These are phyloP conservation scores for Fregetta grallaria DNA, from an alignment of 2,113 vertebrate species.

Conservation along the genomic window DNA sequence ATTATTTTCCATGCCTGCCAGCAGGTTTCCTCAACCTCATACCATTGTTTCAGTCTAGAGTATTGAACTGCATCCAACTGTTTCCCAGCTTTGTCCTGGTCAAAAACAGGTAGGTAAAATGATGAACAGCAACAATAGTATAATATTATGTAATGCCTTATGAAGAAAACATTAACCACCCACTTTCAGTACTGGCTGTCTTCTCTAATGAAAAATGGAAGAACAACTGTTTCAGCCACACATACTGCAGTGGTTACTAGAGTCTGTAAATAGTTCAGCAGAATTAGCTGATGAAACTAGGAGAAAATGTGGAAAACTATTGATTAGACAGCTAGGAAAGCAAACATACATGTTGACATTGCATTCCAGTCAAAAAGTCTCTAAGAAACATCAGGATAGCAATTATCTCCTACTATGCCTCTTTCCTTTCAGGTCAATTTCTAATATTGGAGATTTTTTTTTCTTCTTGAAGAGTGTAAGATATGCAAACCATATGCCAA, in stretches of 20 bases:
- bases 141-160: neutral
- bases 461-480: neutral
- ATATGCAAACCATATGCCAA: neutral
- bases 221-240: neutral
- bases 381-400: neutral
- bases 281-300: neutral
- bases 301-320: neutral
- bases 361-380: neutral
- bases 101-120: neutral
- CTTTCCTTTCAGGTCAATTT: neutral
- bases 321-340: neutral
- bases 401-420: neutral
- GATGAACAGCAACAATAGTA: neutral
- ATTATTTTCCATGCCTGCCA: neutral
- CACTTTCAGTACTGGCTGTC: neutral
- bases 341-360: neutral
- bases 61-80: neutral
- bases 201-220: neutral
- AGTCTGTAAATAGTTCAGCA: neutral
- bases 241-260: neutral
- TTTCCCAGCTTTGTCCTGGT: neutral
- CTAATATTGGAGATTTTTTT: neutral
- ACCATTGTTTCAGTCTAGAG: neutral
- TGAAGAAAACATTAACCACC: neutral
- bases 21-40: neutral